Evolutionary conservation across 2,888 invertebrate species (phyloP).

Genomic region (Perithous albicinctus): DNA sequence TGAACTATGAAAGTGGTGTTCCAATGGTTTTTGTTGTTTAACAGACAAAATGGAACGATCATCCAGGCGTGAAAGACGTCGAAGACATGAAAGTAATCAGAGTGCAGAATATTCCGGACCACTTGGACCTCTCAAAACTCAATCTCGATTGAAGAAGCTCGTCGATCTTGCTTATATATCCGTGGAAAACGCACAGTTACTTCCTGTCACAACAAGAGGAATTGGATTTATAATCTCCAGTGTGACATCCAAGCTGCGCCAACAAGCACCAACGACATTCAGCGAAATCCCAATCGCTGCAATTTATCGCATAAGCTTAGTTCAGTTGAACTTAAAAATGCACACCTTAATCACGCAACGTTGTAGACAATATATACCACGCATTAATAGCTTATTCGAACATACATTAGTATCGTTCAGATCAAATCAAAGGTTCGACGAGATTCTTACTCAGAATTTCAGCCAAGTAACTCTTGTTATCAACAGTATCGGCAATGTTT

Average conservation of each 20-base stretch:
- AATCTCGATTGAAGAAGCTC: not conserved
- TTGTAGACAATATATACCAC: not conserved
- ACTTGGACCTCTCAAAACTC: no score
- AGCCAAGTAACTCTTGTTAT: slow-evolving; percentile 23
- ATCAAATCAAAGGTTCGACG: no score
- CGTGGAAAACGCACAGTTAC: not conserved
- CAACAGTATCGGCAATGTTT: slow-evolving; percentile 20
- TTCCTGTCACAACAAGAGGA: not conserved
- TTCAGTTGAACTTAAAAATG: slow-evolving; percentile 22
- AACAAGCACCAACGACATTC: not conserved
- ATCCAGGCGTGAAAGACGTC: not conserved
- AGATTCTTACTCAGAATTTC: not conserved
- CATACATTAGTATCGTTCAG: no score
- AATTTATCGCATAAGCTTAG: slow-evolving; percentile 31
- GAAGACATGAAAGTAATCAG: no score
- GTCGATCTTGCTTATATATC: not conserved
- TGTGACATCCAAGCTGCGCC: not conserved
- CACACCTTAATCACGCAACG: not conserved
- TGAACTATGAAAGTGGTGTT: no score
- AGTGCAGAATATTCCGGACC: no score
- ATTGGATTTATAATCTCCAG: not conserved
- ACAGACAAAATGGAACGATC: not conserved
- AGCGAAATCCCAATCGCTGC: not conserved
- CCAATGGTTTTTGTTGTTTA: not conserved
- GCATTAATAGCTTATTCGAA: not conserved